Base-by-base conservation (phyloP, 2,113 vertebrate species). In the Myotis lucifugus region DNA sequence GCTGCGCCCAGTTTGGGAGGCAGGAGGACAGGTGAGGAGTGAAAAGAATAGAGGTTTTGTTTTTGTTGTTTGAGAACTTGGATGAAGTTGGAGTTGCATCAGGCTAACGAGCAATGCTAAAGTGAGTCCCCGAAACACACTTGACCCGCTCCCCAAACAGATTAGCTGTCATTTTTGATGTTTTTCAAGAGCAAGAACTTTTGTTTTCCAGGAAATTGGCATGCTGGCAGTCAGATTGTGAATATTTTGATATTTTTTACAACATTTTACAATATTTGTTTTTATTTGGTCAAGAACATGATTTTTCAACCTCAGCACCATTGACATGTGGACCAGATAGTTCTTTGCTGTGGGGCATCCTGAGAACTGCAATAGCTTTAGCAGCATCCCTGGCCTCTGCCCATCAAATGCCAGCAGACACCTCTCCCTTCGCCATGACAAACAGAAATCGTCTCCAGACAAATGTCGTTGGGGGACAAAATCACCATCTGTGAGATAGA, bases 301-400 rank as follows among this genome's bases (percentile, higher is more conserved):
- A 3, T 67, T 86, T 77, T 52, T 85, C 88, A 82, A 0, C 61
- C 37, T 46, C 6, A 8, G 54, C 29, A 2, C 5, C 2, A 0
- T 1, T 56, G 61, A 10, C 14, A 0, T 29, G 8, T 2, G 54
- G 69, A 34, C 23, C 12, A 37, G 46, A n/a, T 0, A 15, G 12
- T 2, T 54, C 79, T 74, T n/a, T 5, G 37, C 14, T 23, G 2
- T 52, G 59, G 72, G 14, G 21, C 0, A 1, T 2, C 4, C 8
- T 3, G 40, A 4, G 56, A 4, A 0, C 0, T 1, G 4, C 0
- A 15, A 81, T 19, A 5, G 1, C 19, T 9, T 3, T 3, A 27
- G n/a, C 29, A 1, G 10, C 7, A 0, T 3, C 88, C 21, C 29
- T 17, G 56, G 32, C 4, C 56, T 27, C 73, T 8, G 32, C 40